Conservation (phyloP, 2,797 vertebrate genomes). For the Malacoraja senta region DNA sequence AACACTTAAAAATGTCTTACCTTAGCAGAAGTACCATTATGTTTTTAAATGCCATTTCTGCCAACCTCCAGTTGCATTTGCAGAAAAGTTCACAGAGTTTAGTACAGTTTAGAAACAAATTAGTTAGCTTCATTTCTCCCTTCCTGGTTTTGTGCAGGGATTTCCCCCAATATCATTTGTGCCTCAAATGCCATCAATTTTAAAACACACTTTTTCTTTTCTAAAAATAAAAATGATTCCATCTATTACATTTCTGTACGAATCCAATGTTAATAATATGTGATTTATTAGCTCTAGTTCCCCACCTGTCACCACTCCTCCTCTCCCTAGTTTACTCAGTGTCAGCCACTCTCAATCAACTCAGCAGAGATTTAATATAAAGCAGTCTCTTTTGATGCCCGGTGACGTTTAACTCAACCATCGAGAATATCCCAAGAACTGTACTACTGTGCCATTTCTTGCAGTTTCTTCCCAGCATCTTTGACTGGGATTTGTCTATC, state of each 20-base stretch:
- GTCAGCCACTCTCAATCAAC: neutral
- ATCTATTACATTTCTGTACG: neutral
- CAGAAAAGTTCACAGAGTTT: slow-evolving; percentile 15
- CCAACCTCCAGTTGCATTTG: neutral
- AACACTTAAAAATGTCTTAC: neutral
- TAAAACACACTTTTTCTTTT: neutral
- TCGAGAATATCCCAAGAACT: neutral
- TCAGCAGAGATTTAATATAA: neutral
- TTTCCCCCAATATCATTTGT: neutral
- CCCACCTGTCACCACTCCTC: too few species aligned
- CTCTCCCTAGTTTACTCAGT: neutral
- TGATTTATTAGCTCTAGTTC: neutral
- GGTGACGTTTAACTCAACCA: neutral
- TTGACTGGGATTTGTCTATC: neutral
- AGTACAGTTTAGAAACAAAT: neutral
- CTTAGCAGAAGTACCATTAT: neutral
- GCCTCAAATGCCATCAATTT: neutral
- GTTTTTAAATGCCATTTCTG: slow-evolving; percentile 24
- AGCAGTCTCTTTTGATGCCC: neutral
- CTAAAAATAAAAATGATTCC: neutral
- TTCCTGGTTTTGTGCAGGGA: too few species aligned
- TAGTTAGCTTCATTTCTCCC: neutral
- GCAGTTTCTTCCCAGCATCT: neutral
- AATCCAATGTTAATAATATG: neutral
- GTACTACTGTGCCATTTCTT: neutral